Evolutionary conservation across 2,888 invertebrate genomes (phyloP), one percentile per base, ranked within the genome.

Genomic region (Agrotis puta): DNA sequence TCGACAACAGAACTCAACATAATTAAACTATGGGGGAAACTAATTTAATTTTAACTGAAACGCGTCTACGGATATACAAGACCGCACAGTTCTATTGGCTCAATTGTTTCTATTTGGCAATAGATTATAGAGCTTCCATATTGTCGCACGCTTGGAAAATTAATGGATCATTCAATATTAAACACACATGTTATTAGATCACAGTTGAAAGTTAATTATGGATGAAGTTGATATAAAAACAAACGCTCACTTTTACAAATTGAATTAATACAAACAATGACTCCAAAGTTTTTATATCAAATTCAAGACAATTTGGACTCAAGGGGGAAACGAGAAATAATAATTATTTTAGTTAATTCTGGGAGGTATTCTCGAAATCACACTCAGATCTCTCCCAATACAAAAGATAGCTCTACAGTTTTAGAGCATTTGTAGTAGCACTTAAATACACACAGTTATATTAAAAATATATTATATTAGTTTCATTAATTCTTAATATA

Each of bases 1-100:
- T 90, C 91, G 94, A 95, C 91, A 91, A 88, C 93, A 93, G 87
- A 94, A 95, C 92, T 92, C 87, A 95, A 95, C 90, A 92, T 90
- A 94, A 94, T 90, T 91, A 92, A 92, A 93, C 92, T 93, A 92
- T 91, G 90, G 88, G 92, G 93, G 92, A 88, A 89, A 93, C 88
- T 90, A 89, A 91, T 87, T 88, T 84, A 86, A 89, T 88, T 88
- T 88, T 82, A 91, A 92, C 87, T 88, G 87, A 92, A 92, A 90
- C 91, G 92, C 93, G 89, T 90, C 90, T 90, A 90, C 84, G 82
- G 85, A 88, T 88, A 88, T 87, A 87, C 83, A 87, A 90, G 87
- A 91, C 92, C 91, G 91, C 90, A 91, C 88, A 89, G 84, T 87
- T 88, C 74, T 86, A 83, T 87, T 83, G 82, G 88, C 84, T 88